Evolutionary conservation across 2,888 invertebrate genomes (phyloP).

Genomic region (Lagria hirta): DNA sequence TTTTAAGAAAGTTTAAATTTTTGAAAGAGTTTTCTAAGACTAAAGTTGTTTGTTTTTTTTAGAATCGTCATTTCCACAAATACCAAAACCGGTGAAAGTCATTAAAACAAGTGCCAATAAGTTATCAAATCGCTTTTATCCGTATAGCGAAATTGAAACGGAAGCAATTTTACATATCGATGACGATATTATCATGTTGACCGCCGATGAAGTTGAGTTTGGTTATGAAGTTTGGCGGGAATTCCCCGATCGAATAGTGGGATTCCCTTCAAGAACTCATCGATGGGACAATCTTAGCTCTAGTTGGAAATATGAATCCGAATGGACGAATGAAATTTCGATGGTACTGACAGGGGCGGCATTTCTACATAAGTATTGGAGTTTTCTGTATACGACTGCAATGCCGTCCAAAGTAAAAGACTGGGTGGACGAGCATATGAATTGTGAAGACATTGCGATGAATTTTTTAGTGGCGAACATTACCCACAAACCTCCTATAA

Average conservation of each 20-base stretch:
- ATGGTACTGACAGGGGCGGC: slow-evolving; percentile 97
- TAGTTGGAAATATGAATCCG: slow-evolving; percentile 92
- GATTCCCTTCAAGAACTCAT: slow-evolving; percentile 93
- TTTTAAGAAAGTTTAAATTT: too few relatives aligned
- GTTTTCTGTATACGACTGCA: slow-evolving; percentile 85
- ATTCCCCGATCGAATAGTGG: slow-evolving; percentile 94
- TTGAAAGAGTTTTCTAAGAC: too few relatives aligned
- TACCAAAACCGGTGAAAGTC: slow-evolving; percentile 85
- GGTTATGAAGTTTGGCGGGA: slow-evolving; percentile 95
- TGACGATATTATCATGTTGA: slow-evolving; percentile 95
- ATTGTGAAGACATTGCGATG: slow-evolving; percentile 98
- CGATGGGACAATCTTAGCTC: slow-evolving; percentile 86
- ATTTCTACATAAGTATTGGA: slow-evolving; percentile 97
- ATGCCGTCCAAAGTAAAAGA: slow-evolving; percentile 82
- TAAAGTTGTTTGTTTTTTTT: slow-evolving; percentile 49
- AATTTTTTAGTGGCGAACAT: slow-evolving; percentile 93
- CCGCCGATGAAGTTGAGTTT: slow-evolving; percentile 94
- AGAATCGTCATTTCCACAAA: slow-evolving; percentile 88
- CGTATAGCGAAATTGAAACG: slow-evolving; percentile 95
- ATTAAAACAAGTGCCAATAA: slow-evolving; percentile 89
- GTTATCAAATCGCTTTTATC: slow-evolving; percentile 93
- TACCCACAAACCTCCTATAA: slow-evolving; percentile 92
- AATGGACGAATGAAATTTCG: slow-evolving; percentile 95
- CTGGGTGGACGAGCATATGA: slow-evolving; percentile 95
- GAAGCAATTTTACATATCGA: slow-evolving; percentile 94